These are phyloP conservation scores for Hemaris fuciformis DNA, from an alignment of 2,888 invertebrate genomes.

Conservation along the genomic window DNA sequence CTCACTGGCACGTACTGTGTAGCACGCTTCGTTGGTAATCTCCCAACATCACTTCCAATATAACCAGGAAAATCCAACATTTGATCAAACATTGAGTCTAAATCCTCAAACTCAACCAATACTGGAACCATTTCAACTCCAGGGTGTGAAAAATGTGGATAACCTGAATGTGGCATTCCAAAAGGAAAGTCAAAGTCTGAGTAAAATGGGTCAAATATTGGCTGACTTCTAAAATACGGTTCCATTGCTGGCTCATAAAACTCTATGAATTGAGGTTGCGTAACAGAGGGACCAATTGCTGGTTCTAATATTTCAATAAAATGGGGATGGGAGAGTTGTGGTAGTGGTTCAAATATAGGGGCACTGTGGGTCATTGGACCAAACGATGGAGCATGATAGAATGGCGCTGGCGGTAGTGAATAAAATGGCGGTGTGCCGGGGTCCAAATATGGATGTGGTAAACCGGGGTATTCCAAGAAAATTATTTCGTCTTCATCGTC, in stretches of 20 bases:
- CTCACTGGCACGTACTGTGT: constrained; percentile 20
- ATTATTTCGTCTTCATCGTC: not conserved
- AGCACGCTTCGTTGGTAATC: not conserved
- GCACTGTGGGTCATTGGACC: not conserved
- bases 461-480: not conserved
- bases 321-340: not conserved
- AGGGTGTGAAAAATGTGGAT: not conserved
- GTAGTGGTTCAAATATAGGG: not conserved
- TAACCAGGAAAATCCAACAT: not conserved
- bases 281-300: not conserved
- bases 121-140: not conserved
- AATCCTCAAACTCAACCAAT: not conserved
- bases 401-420: not conserved
- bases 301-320: not conserved
- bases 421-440: not conserved
- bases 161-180: not conserved
- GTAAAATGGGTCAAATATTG: not conserved
- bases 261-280: not conserved
- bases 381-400: not conserved
- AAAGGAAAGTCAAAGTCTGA: not conserved
- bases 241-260: not conserved
- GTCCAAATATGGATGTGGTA: not conserved
- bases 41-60: not conserved
- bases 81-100: not conserved
- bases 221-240: not conserved